Base-by-base conservation (phyloP, 2,113 vertebrate genomes). In the Glareola pratincola region DNA sequence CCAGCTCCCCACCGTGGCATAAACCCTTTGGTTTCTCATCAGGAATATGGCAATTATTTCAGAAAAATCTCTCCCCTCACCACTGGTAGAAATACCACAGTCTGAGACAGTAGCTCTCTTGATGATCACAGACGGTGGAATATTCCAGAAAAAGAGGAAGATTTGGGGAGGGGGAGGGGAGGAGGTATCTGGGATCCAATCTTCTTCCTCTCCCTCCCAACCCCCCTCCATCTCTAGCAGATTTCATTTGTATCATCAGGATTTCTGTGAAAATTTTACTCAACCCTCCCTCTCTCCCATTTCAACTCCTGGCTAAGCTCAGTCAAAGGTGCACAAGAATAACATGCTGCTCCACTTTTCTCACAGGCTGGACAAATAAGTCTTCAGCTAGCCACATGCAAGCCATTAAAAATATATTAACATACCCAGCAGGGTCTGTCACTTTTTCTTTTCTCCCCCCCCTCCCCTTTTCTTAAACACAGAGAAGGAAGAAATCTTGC, bases 391-490 rank as follows among this genome's bases (percentile, higher is more conserved):
- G 94, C 93, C 94, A 95, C 95, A 97, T 93, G 92, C 85, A 95
- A 95, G 51, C 81, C 93, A 96, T 95, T 96, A 96, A 95, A 94
- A 95, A 96, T 92, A 95, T 91, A 96, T 96, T 95, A 97, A 96
- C 90, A 96, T 90, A 96, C 90, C 71, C 95, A 96, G 96, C 90
- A 96, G 91, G 85, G 85, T 45, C 97, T 96, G 93, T 93, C 94
- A 95, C 93, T 95, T 96, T 96, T 96, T 77, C 86, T 95, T 85
- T 78, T 47, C 57, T 30, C 10, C 14, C 64, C 12, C 26, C 26
- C 37, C 45, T 2, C 16, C 54, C 57, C 15, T 13, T n/a, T 81
- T 36, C 90, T 90, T 69, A 88, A 92, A 91, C 39, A 74, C 57
- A 86, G 88, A 93, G 78, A 97, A 88, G 75, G 95, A 92, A 95